A percentile compares a stretch with the other conserved stretches of the same genome.
phyloP scores from a whole-genome alignment of 2,888 invertebrate species.

The Mycalesis mineus region DNA sequence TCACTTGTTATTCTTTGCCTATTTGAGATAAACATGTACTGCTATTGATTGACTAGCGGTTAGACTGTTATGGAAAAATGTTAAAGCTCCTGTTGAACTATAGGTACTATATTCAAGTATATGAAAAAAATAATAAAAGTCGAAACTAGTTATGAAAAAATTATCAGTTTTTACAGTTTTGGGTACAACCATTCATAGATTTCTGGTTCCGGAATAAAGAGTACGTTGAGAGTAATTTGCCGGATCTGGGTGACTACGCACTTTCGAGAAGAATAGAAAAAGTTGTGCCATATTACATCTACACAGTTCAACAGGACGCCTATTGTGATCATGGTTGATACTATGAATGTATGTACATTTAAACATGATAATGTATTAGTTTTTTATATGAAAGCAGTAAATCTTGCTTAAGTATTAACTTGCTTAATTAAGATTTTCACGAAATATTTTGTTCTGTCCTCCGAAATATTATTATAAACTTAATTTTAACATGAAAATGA shows the following conservation, averaged over 20 bases:
- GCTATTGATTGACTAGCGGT: slow-evolving; percentile 68
- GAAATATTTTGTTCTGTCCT: slow-evolving; percentile 9
- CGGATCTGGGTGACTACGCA: too few species aligned
- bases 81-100: slow-evolving; percentile 6
- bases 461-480: slow-evolving; percentile 1
- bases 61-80: slow-evolving; percentile 15
- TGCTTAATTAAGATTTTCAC: slow-evolving; percentile 2
- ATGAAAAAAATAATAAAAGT: not conserved
- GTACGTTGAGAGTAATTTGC: too few species aligned
- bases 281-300: not conserved
- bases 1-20: slow-evolving; percentile 33
- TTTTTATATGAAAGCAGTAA: not conserved
- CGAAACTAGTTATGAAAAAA: too few species aligned
- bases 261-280: too few species aligned
- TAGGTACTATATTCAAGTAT: not conserved
- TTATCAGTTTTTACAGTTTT: too few species aligned
- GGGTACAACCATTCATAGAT: too few species aligned
- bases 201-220: too few species aligned
- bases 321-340: not conserved
- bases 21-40: slow-evolving; percentile 55
- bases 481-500: slow-evolving; percentile 17
- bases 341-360: not conserved
- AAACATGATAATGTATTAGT: not conserved
- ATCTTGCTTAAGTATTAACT: too few species aligned
- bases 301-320: not conserved